Percentiles rank a stretch among this genome's conserved stretches.
Evolutionary conservation across 1,140 invertebrate species (phyloP).

Genomic region (Drosophila elegans): DNA sequence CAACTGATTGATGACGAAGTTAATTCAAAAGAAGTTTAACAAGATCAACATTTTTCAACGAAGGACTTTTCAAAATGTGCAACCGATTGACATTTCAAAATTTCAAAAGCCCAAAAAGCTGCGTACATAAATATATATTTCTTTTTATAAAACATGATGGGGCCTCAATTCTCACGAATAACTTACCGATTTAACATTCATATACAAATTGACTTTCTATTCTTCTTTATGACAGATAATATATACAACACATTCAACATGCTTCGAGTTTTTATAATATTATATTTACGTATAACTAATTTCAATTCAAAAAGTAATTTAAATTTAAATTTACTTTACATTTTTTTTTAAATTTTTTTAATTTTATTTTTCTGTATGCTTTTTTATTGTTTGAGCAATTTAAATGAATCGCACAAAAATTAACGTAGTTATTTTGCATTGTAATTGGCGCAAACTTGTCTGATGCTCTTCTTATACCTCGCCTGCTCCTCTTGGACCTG

Average conservation of each 20-base stretch:
- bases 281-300: too few species aligned
- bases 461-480: constrained; percentile 2
- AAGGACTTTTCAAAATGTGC: background rate
- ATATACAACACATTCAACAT: too few species aligned
- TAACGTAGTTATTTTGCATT: constrained; percentile 42
- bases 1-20: constrained; percentile 30
- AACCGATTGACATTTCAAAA: background rate
- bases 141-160: too few species aligned
- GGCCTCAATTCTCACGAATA: too few species aligned
- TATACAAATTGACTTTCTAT: too few species aligned
- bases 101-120: background rate
- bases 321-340: too few species aligned
- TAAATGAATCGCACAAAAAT: constrained; percentile 40
- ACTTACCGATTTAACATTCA: too few species aligned
- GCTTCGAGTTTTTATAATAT: too few species aligned
- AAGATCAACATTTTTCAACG: background rate
- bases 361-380: background rate
- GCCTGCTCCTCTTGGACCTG: constrained; percentile 31
- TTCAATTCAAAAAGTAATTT: too few species aligned
- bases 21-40: constrained; percentile 30
- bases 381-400: constrained; percentile 21
- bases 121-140: too few species aligned
- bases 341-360: background rate
- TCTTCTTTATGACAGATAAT: too few species aligned
- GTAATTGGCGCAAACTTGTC: constrained; percentile 40